These are phyloP conservation scores for Poeciliopsis gracilis DNA, from an alignment of 2,797 vertebrate species.

Conservation along the genomic window DNA sequence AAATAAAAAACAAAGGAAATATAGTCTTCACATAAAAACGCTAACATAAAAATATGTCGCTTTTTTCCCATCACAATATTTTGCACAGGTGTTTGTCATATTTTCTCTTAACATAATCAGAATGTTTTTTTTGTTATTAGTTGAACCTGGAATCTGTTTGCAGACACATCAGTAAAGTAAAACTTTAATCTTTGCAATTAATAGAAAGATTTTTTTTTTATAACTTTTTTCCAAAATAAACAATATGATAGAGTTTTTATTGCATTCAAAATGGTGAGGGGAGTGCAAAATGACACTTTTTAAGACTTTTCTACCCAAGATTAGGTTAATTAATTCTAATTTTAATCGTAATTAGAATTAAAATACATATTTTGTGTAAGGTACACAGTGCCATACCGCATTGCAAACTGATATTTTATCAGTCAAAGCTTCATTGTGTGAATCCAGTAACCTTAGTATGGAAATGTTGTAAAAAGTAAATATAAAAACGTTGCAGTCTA, in stretches of 20 bases:
- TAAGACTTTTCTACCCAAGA: neutral
- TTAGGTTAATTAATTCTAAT: neutral
- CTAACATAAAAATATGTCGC: neutral
- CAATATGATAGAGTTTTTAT: neutral
- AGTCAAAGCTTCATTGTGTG: neutral
- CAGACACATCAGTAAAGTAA: neutral
- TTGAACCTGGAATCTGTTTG: neutral
- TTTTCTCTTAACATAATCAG: neutral
- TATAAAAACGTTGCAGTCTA: neutral
- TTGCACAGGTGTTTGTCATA: neutral
- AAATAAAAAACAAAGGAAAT: neutral
- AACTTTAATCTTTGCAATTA: neutral
- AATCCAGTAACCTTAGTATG: neutral
- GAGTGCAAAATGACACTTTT: constrained; percentile 5
- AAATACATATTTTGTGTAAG: neutral
- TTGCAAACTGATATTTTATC: neutral
- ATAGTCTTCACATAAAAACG: neutral
- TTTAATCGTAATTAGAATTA: neutral
- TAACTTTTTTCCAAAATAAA: neutral
- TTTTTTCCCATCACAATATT: neutral
- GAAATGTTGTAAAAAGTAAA: neutral
- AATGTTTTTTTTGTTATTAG: neutral
- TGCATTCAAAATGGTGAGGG: constrained; percentile 10
- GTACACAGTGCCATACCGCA: neutral
- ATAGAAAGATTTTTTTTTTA: neutral